Evolutionary conservation across 2,113 vertebrate genomes (phyloP).

Genomic region (Laticauda laticaudata): DNA sequence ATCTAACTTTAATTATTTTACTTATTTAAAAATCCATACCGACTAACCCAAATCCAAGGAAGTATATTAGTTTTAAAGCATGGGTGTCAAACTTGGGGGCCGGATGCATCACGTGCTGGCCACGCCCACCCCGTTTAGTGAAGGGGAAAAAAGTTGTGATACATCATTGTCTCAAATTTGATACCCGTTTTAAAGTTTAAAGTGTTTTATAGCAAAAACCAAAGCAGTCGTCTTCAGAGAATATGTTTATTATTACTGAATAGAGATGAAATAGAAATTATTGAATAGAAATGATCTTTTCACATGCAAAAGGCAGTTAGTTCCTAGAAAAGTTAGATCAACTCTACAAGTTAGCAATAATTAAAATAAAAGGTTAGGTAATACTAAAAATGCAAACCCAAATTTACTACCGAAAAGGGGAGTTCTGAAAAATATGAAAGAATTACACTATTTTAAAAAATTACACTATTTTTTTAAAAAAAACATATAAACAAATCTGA

Average conservation of each 20-base stretch:
- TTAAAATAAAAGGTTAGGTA: neutral
- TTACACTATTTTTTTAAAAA: neutral
- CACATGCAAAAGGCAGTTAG: neutral
- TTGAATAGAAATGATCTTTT: neutral
- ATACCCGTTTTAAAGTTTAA: too few species aligned
- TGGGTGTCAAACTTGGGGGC: too few species aligned
- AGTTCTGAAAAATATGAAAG: neutral
- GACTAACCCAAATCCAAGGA: neutral
- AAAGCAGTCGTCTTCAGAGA: neutral
- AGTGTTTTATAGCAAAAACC: neutral
- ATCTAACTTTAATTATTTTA: neutral
- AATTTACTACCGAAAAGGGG: neutral
- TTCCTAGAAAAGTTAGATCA: neutral
- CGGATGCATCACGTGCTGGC: too few species aligned
- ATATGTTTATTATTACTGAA: neutral
- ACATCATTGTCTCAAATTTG: too few species aligned
- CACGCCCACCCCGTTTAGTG: too few species aligned
- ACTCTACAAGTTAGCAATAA: neutral
- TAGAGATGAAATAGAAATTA: too few species aligned
- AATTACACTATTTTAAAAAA: neutral
- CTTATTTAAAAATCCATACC: neutral
- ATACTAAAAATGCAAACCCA: neutral
- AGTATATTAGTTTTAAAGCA: neutral
- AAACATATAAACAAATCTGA: neutral
- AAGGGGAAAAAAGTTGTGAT: too few species aligned